These are phyloP conservation scores for Anolis sagrei DNA, from an alignment of 2,113 vertebrate genomes.

Conservation along the genomic window DNA sequence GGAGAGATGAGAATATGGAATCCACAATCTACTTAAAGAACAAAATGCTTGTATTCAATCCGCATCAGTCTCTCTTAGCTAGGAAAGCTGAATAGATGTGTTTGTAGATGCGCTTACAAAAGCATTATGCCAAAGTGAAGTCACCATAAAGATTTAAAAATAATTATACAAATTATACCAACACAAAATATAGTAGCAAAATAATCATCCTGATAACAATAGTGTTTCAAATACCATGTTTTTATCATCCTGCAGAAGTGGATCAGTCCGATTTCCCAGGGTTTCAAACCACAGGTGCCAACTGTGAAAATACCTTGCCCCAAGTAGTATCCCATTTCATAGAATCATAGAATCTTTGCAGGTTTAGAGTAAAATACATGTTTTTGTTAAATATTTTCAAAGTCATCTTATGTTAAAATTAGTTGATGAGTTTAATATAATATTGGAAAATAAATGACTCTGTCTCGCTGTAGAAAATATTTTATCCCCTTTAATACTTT, in stretches of 20 bases:
- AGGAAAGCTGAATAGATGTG: neutral
- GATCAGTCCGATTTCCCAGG: neutral
- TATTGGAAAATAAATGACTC: too few relatives aligned
- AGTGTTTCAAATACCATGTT: neutral
- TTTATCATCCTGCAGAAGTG: neutral
- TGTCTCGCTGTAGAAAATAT: too few relatives aligned
- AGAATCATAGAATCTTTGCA: too few relatives aligned
- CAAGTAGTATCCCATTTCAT: neutral
- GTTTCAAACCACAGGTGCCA: neutral
- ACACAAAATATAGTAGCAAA: neutral
- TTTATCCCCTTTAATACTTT: too few relatives aligned
- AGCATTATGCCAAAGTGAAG: neutral
- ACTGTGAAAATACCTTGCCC: neutral
- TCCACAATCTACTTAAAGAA: constrained; percentile 30
- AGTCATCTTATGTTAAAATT: too few relatives aligned
- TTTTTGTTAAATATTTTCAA: too few relatives aligned
- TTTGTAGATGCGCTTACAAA: too few relatives aligned
- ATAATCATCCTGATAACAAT: too few relatives aligned
- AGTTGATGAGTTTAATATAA: too few relatives aligned
- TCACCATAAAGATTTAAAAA: neutral
- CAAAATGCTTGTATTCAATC: neutral
- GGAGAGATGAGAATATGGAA: constrained; percentile 62
- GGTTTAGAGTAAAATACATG: too few relatives aligned
- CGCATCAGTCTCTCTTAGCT: neutral
- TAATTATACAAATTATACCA: neutral